These are phyloP conservation scores for Megaceryle maxima DNA, from an alignment of 2,113 vertebrate species.

Conservation along the genomic window DNA sequence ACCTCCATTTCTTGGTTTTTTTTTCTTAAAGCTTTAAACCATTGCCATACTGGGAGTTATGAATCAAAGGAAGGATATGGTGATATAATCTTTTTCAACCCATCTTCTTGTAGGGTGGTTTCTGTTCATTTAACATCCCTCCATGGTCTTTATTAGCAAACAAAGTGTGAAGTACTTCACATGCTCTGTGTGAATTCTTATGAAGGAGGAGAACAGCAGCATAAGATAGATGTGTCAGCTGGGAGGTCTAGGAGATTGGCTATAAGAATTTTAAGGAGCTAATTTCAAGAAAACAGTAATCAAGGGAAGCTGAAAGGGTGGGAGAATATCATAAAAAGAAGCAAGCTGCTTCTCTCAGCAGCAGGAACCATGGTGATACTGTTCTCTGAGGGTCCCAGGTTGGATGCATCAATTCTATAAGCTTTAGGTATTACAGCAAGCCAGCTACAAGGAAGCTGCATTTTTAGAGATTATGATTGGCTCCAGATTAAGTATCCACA, in stretches of 20 bases:
- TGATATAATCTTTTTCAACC: not conserved
- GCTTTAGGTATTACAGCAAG: not conserved
- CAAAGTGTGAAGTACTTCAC: conserved; percentile 8
- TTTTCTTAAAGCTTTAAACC: not conserved
- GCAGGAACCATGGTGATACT: not conserved
- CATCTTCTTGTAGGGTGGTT: not conserved
- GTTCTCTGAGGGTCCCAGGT: not conserved
- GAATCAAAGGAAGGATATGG: not conserved
- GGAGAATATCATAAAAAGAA: not conserved
- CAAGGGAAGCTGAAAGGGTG: not conserved
- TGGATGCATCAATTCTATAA: not conserved
- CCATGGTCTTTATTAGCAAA: conserved; percentile 55
- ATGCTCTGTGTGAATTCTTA: conserved; percentile 25
- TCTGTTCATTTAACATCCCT: conserved; percentile 29
- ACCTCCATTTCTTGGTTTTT: not conserved
- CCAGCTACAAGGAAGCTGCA: not conserved
- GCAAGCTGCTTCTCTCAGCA: conserved; percentile 3
- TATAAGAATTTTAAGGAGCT: conserved; percentile 52
- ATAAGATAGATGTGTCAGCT: conserved; percentile 32
- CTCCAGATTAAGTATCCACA: not conserved
- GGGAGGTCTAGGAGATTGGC: conserved; percentile 11
- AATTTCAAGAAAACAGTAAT: conserved; percentile 45
- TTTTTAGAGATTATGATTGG: not conserved
- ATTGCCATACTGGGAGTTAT: not conserved
- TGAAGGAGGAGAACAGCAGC: conserved; percentile 9